These are phyloP conservation scores for Hylyphantes graminicola DNA, from an alignment of 1,140 invertebrate species.

Conservation along the genomic window DNA sequence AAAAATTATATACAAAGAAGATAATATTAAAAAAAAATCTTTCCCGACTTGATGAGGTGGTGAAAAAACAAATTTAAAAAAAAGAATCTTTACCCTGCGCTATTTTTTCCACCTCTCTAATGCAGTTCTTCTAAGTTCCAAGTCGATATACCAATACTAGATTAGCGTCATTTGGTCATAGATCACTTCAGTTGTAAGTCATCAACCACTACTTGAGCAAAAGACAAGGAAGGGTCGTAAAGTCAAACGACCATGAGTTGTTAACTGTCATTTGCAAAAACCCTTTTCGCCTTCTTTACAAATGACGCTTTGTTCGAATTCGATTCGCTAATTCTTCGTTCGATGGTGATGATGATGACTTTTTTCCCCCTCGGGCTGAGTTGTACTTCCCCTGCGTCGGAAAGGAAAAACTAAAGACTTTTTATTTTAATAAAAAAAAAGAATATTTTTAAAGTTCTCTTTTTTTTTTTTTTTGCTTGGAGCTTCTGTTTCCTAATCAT, in stretches of 20 bases:
- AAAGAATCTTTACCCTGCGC: background rate
- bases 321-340: conserved; percentile 56
- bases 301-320: conserved; percentile 39
- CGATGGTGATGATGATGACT: conserved; percentile 58
- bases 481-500: conserved; percentile 58
- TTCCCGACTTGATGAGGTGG: background rate
- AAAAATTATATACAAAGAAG: background rate
- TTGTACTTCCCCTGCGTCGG: background rate
- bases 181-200: conserved; percentile 60
- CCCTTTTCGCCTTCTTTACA: conserved; percentile 42
- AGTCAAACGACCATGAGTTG: conserved; percentile 59
- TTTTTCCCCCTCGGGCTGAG: background rate
- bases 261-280: conserved; percentile 61
- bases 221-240: conserved; percentile 22
- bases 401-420: conserved; percentile 9
- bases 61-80: conserved; percentile 20
- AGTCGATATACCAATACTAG: conserved; percentile 53
- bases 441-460: background rate
- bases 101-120: conserved; percentile 22
- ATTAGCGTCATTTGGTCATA: conserved; percentile 60
- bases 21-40: conserved; percentile 21
- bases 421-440: background rate
- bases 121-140: conserved; percentile 4
- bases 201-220: conserved; percentile 56
- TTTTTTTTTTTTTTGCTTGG: conserved; percentile 14